These are phyloP conservation scores for Mya arenaria DNA, from an alignment of 1,140 invertebrate genomes.

Conservation along the genomic window DNA sequence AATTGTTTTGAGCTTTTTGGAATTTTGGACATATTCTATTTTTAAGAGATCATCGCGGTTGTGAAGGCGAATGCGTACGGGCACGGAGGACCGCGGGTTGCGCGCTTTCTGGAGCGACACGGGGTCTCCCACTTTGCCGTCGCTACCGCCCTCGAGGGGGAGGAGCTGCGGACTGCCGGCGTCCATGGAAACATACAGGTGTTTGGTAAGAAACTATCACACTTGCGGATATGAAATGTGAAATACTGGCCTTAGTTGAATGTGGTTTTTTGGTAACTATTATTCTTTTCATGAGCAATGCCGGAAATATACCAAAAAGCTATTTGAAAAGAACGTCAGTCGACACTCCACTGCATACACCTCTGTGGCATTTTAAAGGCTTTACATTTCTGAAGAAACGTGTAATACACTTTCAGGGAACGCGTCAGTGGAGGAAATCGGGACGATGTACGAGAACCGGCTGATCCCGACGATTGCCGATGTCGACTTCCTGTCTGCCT, in stretches of 20 bases:
- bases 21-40: no score
- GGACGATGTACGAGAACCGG: slow-evolving; percentile 34
- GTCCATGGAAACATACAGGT: slow-evolving; percentile 64
- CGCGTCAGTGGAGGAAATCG: slow-evolving; percentile 57
- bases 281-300: no score
- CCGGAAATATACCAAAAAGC: no score
- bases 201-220: slow-evolving; percentile 41
- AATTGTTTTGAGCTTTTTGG: no score
- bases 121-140: slow-evolving; percentile 68
- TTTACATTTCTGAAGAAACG: no score
- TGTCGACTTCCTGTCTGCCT: slow-evolving; percentile 40
- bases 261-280: no score
- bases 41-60: slow-evolving; percentile 67
- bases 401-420: slow-evolving; percentile 57
- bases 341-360: no score
- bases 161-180: slow-evolving; percentile 58
- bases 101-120: slow-evolving; percentile 54
- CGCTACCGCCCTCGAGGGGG: slow-evolving; percentile 65
- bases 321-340: no score
- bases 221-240: no score
- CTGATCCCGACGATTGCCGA: slow-evolving; percentile 56
- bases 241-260: no score
- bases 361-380: no score
- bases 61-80: slow-evolving; percentile 73
- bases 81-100: slow-evolving; percentile 65